Evolutionary conservation across 2,888 invertebrate genomes (phyloP), one percentile per base, ranked within the genome.

Genomic region (Drosophila seclusa): DNA sequence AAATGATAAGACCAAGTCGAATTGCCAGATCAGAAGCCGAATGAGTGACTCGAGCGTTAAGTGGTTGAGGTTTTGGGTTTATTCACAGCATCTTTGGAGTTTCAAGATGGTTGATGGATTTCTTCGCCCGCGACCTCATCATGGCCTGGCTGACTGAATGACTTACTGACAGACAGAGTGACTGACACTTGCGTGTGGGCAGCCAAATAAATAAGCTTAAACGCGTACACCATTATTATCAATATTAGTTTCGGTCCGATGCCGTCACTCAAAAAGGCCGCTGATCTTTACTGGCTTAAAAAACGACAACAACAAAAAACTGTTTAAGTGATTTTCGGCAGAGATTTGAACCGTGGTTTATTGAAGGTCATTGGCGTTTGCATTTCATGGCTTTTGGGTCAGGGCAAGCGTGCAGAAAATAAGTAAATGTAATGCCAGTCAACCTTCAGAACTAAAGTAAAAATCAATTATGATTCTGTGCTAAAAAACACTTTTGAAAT

Each of bases 301-400:
- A 78, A 83, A 62, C 32, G 32, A 18, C 21, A 18, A 42, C 24
- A 16, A 52, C 32, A 32, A 52, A 52, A 34, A 16, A 53, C 5
- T 10, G 11, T 68, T 82, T 79, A 82, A 82, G 88, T 79, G 68
- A 61, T 69, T 68, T 68, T 68, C 65, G 83, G 38, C 59, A 70
- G 74, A 58, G 64, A 68, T 80, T 62, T 90, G 90, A 88, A 68
- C 88, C 90, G 76, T 90, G 68, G 55, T 66, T 32, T 57, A 55
- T 34, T 73, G 90, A 90, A 85, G 85, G 85, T 88, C 90, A 82
- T 73, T 82, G 73, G 73, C 85, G 78, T 87, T 68, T 60, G 81
- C 52, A 85, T 82, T 82, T 74, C 75, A 74, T 64, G 69, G 82
- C 66, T 79, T 85, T 76, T 80, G 76, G 90, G 88, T 88, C 90